These are phyloP conservation scores for Alectura lathami DNA, from an alignment of 2,113 vertebrate genomes.

Conservation along the genomic window DNA sequence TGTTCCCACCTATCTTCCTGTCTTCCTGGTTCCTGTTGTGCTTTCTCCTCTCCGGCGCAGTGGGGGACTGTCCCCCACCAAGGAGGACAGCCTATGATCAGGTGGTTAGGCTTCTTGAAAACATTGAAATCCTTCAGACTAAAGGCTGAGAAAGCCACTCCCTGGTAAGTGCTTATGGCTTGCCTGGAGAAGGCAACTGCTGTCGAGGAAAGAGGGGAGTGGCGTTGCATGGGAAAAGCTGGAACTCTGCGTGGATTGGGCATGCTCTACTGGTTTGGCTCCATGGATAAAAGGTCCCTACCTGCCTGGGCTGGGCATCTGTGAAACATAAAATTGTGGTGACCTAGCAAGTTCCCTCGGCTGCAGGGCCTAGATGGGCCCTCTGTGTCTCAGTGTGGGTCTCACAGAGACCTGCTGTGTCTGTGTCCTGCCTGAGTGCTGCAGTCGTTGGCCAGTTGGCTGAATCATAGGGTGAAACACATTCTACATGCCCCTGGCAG, in stretches of 20 bases:
- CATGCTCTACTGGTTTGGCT: not conserved
- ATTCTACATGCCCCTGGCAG: not conserved
- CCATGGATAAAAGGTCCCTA: not conserved
- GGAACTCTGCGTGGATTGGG: not conserved
- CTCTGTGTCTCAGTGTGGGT: not conserved
- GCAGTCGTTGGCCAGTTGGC: not conserved
- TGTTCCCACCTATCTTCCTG: not conserved
- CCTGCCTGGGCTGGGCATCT: not conserved
- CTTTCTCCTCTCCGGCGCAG: not conserved
- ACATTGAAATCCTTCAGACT: not conserved
- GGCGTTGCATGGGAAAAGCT: not conserved
- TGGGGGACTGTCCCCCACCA: not conserved
- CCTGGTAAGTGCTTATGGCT: not conserved
- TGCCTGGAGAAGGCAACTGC: rapidly evolving
- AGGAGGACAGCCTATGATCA: not conserved
- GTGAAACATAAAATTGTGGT: not conserved
- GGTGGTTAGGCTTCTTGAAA: not conserved
- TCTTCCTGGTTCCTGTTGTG: not conserved
- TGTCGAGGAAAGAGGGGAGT: not conserved
- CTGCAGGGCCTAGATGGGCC: not conserved
- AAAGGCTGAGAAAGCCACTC: not conserved
- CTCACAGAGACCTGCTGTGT: not conserved
- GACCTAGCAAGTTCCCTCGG: not conserved
- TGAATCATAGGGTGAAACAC: not conserved
- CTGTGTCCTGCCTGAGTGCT: not conserved